Evolutionary conservation across 2,113 vertebrate genomes (phyloP).

Genomic region (Proterorhinus semilunaris): DNA sequence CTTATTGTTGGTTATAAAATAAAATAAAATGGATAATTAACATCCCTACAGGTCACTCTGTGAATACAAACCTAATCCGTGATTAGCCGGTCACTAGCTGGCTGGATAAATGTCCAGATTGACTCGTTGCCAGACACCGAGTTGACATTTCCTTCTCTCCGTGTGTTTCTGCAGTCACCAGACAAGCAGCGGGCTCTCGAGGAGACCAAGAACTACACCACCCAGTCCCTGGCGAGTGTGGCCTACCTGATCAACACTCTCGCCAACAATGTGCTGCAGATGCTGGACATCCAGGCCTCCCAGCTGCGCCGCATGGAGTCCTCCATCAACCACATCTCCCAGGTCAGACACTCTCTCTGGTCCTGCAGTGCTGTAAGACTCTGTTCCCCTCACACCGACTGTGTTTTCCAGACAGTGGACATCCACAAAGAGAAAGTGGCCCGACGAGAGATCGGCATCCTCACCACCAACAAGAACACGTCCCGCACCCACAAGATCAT

Average conservation of each 20-base stretch:
- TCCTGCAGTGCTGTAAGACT: neutral
- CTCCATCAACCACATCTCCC: conserved; percentile 99
- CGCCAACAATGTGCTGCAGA: conserved; percentile 98
- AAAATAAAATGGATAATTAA: too few species aligned
- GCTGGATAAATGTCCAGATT: neutral
- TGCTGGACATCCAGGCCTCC: conserved; percentile 98
- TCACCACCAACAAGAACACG: conserved; percentile 99
- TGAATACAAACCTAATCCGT: too few species aligned
- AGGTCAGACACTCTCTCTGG: conserved; percentile 74
- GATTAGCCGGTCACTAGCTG: neutral
- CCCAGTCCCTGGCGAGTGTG: conserved; percentile 96
- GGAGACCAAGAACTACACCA: conserved; percentile 99
- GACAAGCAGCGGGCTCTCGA: conserved; percentile 97
- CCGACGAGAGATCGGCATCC: conserved; percentile 98
- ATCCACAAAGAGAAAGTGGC: conserved; percentile 99
- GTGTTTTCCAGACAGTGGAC: conserved; percentile 88
- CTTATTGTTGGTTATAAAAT: too few species aligned
- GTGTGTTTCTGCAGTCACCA: conserved; percentile 77
- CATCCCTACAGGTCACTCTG: too few species aligned
- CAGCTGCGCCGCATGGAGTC: conserved; percentile 98
- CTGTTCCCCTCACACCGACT: neutral
- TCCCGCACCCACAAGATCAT: conserved; percentile 99
- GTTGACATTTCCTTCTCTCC: neutral
- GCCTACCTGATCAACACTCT: conserved; percentile 99
- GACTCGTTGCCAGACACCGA: neutral